phyloP scores from a whole-genome alignment of 2,888 invertebrate species.

The Actias luna region DNA sequence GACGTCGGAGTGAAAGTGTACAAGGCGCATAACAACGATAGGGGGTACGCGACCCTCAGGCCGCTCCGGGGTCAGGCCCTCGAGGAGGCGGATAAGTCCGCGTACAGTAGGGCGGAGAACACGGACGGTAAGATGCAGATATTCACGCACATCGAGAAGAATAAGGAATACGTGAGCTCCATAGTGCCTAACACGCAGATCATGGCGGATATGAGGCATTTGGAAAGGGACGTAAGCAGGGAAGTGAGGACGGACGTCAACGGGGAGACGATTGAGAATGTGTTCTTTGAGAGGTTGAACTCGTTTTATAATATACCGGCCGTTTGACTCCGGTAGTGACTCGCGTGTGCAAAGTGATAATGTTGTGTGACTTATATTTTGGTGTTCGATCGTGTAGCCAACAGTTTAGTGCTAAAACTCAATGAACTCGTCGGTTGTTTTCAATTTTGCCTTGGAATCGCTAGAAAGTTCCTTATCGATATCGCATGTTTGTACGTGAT shows the following conservation, averaged over 20 bases:
- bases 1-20: conserved; percentile 33
- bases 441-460: no score
- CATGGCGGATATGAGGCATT: conserved; percentile 49
- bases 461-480: no score
- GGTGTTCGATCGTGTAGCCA: no score
- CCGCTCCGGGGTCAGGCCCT: conserved; percentile 38
- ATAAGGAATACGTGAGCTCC: conserved; percentile 41
- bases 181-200: conserved; percentile 40
- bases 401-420: no score
- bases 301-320: conserved; percentile 68
- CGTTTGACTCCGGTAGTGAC: conserved; percentile 30
- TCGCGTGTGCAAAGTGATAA: not conserved
- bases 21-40: conserved; percentile 43
- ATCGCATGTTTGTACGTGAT: no score
- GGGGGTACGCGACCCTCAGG: conserved; percentile 49
- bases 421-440: no score
- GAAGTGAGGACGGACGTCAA: conserved; percentile 47
- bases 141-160: conserved; percentile 61
- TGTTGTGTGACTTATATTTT: no score
- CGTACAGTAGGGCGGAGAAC: conserved; percentile 40
- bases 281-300: conserved; percentile 61
- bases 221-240: conserved; percentile 48
- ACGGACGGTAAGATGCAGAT: conserved; percentile 68
- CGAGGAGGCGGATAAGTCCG: conserved; percentile 34
- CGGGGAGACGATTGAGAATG: conserved; percentile 56